A percentile compares a stretch with the other conserved stretches of the same genome.
Evolutionary conservation across 2,888 invertebrate species (phyloP).

Genomic region (Papilio gigon): DNA sequence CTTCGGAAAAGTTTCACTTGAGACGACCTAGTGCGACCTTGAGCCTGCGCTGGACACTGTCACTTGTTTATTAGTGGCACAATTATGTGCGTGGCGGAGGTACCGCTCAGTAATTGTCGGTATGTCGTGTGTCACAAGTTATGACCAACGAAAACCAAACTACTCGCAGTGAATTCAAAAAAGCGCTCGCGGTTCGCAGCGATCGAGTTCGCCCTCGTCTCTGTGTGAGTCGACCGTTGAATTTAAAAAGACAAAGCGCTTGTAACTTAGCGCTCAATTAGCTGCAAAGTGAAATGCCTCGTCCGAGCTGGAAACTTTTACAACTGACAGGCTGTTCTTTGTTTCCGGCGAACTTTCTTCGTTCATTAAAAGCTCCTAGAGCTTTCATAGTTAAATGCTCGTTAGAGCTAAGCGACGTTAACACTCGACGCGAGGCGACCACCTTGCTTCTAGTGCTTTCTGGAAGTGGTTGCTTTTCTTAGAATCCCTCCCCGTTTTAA

Average conservation of each 20-base stretch:
- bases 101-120: too few relatives aligned
- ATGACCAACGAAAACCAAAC: too few relatives aligned
- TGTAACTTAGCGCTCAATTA: conserved; percentile 20
- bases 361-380: conserved; percentile 22
- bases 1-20: conserved; percentile 32
- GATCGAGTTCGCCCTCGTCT: not conserved
- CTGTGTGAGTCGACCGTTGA: conserved; percentile 6
- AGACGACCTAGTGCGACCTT: conserved; percentile 2
- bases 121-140: too few relatives aligned
- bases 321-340: conserved; percentile 21
- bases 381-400: conserved; percentile 21
- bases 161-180: too few relatives aligned
- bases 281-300: conserved; percentile 21
- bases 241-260: conserved; percentile 23
- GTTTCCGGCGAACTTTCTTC: conserved; percentile 20
- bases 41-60: not conserved
- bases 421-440: not conserved
- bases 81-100: too few relatives aligned
- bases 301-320: conserved; percentile 13
- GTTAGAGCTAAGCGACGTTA: conserved; percentile 2
- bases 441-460: not conserved
- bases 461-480: conserved; percentile 6
- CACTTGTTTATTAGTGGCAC: not conserved
- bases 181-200: not conserved
- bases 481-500: not conserved